Base-by-base conservation (phyloP, 2,113 vertebrate species). In the Brachyistius frenatus region DNA sequence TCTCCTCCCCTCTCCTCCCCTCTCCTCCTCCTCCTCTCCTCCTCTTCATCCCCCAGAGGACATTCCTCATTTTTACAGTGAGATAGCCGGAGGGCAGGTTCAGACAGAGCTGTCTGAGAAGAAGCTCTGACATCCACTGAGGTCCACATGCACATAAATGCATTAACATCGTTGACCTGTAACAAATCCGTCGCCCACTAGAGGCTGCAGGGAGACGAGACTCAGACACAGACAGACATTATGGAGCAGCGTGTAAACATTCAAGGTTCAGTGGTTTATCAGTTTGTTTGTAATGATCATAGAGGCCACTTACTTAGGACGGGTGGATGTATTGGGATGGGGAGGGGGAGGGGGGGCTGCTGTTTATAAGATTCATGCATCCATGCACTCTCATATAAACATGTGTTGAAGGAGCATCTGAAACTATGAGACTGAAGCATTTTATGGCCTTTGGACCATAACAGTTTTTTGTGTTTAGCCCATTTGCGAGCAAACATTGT, bases 131-230 rank as follows among this genome's bases (percentile, higher is more conserved):
- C 76, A 77, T 74, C 84, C 69, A 58, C 41, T 5, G 64, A 69
- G 73, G 47, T 74, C 50, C 47, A 31, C 64, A 15, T 41, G 64
- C 63, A 69, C 83, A 74, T 70, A 41, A 78, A 67, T 39, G 44
- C 73, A 50, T 80, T 77, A 78, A 73, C 81, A 75, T 76, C 73
- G 52, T 63, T 81, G 82, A 86, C 84, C 81, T 81, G 75, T 61
- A 72, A 74, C 78, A 53, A 78, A 74, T 54, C 37, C 36, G 57
- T 52, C 56, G 46, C 16, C 47, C 39, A 36, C 31, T 13, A 33
- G 52, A 60, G 71, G 61, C 73, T 54, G 7, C 14, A 16, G 36
- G 52, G 41, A 67, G 57, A 61, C 16, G 10, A 13, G 35, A 47
- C 44, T 39, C 5, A 46, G 55, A 46, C 15, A 35, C 1, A 0